A percentile compares a stretch with the other conserved stretches of the same genome.
These are phyloP conservation scores for Chesias legatella DNA, from an alignment of 2,888 invertebrate genomes.

Conservation along the genomic window DNA sequence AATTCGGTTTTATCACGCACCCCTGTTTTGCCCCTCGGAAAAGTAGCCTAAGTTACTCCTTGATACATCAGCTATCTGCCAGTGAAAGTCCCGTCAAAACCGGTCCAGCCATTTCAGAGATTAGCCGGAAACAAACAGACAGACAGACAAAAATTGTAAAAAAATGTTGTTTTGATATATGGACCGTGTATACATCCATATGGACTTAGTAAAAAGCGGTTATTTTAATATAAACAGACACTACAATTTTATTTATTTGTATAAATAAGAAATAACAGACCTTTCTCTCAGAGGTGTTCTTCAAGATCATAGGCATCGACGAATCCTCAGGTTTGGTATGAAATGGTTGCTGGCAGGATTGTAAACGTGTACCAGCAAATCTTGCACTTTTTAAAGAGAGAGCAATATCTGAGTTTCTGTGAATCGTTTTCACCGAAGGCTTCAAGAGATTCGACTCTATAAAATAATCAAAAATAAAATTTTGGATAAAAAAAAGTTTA, in stretches of 20 bases:
- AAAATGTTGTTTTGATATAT: no score
- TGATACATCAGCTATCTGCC: no score
- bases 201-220: no score
- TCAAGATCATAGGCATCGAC: conserved; percentile 41
- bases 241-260: background rate
- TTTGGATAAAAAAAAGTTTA: conserved; percentile 16
- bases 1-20: no score
- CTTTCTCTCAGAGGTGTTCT: conserved; percentile 40
- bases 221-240: no score
- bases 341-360: conserved; percentile 12
- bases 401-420: conserved; percentile 10
- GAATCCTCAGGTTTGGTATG: conserved; percentile 21
- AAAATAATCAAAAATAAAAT: conserved; percentile 44
- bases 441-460: conserved; percentile 57
- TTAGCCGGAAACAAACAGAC: no score
- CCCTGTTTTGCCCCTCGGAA: no score
- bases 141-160: no score
- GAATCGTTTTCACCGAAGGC: conserved; percentile 44
- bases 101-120: no score
- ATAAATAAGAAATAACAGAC: conserved; percentile 21
- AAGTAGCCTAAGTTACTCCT: no score
- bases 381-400: conserved; percentile 16
- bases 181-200: no score
- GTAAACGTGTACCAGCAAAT: conserved; percentile 6
- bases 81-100: no score